A percentile compares a stretch with the other conserved stretches of the same genome.
Evolutionary conservation across 2,888 invertebrate genomes (phyloP).

Genomic region (Melinaea marsaeus): DNA sequence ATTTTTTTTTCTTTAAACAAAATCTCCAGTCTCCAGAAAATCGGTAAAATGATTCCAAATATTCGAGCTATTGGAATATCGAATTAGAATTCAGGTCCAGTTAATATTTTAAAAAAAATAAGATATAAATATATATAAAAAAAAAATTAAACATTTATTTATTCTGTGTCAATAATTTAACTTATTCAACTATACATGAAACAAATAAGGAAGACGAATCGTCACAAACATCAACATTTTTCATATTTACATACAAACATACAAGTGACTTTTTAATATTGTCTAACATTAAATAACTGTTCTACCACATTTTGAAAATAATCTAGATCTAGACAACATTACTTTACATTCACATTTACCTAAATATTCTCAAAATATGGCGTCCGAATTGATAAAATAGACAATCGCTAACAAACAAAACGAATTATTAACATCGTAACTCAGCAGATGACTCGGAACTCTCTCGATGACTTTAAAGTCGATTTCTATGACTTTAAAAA

Average conservation of each 20-base stretch:
- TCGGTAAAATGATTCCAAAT: no score
- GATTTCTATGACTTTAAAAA: conserved; percentile 34
- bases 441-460: conserved; percentile 62
- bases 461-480: conserved; percentile 27
- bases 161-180: conserved; percentile 75
- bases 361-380: conserved; percentile 34
- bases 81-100: no score
- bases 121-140: conserved; percentile 6
- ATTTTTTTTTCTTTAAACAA: no score
- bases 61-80: no score
- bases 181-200: conserved; percentile 68
- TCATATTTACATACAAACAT: conserved; percentile 68
- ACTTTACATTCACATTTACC: conserved; percentile 26
- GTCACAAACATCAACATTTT: conserved; percentile 61
- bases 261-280: conserved; percentile 23
- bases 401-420: conserved; percentile 68
- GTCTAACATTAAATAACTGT: conserved; percentile 12
- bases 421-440: conserved; percentile 60
- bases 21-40: no score
- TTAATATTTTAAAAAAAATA: no score
- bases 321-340: background rate
- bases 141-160: conserved; percentile 72
- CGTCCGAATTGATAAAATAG: conserved; percentile 46
- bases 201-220: conserved; percentile 75
- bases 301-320: conserved; percentile 5